Evolutionary conservation across 2,113 vertebrate species (phyloP).

Genomic region (Theristicus caerulescens): DNA sequence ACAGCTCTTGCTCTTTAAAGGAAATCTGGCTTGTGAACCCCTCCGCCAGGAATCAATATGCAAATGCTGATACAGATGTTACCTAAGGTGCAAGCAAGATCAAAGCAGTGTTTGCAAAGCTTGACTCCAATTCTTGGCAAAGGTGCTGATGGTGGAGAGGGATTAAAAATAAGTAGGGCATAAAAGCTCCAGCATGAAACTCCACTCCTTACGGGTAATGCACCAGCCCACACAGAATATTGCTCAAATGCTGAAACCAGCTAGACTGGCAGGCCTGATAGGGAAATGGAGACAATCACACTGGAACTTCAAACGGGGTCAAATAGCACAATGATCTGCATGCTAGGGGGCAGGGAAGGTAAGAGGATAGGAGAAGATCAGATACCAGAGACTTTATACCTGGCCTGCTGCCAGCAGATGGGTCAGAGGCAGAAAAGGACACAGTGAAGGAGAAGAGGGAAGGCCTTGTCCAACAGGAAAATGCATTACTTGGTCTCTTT

Average conservation of each 20-base stretch:
- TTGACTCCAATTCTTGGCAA: not conserved
- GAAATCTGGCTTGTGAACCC: not conserved
- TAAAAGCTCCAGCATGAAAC: constrained; percentile 26
- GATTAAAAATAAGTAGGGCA: constrained; percentile 42
- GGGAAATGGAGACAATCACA: not conserved
- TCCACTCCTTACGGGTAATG: not conserved
- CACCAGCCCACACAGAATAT: not conserved
- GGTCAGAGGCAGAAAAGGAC: not conserved
- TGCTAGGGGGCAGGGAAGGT: not conserved
- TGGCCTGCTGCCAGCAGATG: not conserved
- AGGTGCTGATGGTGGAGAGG: not conserved
- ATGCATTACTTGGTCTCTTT: not conserved
- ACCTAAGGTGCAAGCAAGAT: constrained; percentile 6
- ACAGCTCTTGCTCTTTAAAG: not conserved
- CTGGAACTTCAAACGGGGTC: not conserved
- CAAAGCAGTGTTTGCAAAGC: constrained; percentile 1
- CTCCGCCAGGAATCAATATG: not conserved
- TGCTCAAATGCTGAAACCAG: constrained; percentile 41
- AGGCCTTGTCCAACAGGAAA: not conserved
- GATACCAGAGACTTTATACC: not conserved
- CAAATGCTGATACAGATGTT: not conserved
- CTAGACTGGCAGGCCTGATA: constrained; percentile 7
- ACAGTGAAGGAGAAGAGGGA: not conserved
- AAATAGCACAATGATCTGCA: not conserved
- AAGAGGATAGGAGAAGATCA: constrained; percentile 15